These are phyloP conservation scores for Dolichomitus sp. DNA, from an alignment of 2,888 invertebrate genomes.

Conservation along the genomic window DNA sequence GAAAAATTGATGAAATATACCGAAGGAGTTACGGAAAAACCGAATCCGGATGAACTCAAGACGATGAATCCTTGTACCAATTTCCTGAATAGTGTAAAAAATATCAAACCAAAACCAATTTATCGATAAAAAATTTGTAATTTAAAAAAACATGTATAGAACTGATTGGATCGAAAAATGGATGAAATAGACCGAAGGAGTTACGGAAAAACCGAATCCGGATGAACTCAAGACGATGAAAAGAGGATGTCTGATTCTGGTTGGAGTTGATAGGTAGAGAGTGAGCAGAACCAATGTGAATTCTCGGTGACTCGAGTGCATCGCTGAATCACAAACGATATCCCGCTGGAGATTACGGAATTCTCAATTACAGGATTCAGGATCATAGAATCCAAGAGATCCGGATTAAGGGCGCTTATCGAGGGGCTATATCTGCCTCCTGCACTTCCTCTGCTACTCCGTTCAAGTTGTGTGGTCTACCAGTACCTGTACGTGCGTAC, in stretches of 20 bases:
- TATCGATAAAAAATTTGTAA: background rate
- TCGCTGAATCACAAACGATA: constrained; percentile 22
- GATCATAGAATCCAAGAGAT: constrained; percentile 77
- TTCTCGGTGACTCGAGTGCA: constrained; percentile 15
- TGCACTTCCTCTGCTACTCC: background rate
- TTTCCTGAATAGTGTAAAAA: background rate
- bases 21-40: background rate
- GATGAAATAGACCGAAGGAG: background rate
- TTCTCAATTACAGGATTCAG: constrained; percentile 77
- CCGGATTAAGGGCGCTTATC: constrained; percentile 77
- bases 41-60: background rate
- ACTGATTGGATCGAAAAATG: background rate
- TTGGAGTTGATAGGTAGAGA: constrained; percentile 4
- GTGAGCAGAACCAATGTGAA: constrained; percentile 12
- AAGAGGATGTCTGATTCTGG: background rate
- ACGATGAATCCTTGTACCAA: background rate
- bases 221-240: background rate
- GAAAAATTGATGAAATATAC: background rate
- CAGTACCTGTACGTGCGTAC: background rate
- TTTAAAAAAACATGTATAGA: background rate
- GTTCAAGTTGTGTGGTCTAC: background rate
- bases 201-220: background rate
- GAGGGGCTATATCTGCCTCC: constrained; percentile 67
- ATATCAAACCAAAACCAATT: background rate
- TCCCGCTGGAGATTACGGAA: constrained; percentile 73